Conservation (phyloP, 2,797 vertebrate genomes). For the Nannoperca obscura region DNA sequence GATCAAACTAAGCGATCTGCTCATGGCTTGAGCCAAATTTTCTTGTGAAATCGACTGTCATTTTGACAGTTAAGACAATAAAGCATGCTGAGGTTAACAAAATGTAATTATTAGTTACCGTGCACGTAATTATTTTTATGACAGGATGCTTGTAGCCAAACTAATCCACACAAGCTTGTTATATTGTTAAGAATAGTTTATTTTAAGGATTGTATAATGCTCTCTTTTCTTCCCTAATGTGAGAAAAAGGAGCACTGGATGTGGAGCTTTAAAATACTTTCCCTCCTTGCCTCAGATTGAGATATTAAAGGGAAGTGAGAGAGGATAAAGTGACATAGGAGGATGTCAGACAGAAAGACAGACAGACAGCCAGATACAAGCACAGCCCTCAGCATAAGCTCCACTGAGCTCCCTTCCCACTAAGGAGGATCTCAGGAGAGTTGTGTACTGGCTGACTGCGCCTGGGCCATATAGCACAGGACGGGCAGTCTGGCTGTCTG, state of each 20-base stretch:
- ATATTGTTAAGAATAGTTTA: constrained; percentile 14
- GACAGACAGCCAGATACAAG: constrained; percentile 61
- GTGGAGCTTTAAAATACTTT: constrained; percentile 36
- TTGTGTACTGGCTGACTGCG: constrained; percentile 74
- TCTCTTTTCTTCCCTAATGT: constrained; percentile 10
- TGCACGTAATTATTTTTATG: constrained; percentile 32
- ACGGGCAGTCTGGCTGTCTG: constrained; percentile 79
- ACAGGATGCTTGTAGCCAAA: constrained; percentile 34
- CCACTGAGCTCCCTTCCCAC: constrained; percentile 74
- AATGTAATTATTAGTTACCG: constrained; percentile 56
- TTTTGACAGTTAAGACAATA: constrained; percentile 52
- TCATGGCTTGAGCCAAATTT: constrained; percentile 60
- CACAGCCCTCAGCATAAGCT: constrained; percentile 74
- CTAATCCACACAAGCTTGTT: constrained; percentile 30
- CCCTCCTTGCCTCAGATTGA: constrained; percentile 61
- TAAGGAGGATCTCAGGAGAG: constrained; percentile 77
- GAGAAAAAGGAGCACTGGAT: constrained; percentile 25
- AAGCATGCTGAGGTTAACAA: constrained; percentile 54
- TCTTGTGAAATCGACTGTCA: constrained; percentile 60
- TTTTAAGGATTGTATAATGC: constrained; percentile 16
- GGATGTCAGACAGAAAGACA: constrained; percentile 72
- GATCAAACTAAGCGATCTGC: constrained; percentile 70
- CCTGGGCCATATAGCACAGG: constrained; percentile 71
- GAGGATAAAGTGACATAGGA: constrained; percentile 66
- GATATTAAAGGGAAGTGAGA: constrained; percentile 64